These are phyloP conservation scores for Donacobius atricapilla DNA, from an alignment of 2,113 vertebrate species.

Conservation along the genomic window DNA sequence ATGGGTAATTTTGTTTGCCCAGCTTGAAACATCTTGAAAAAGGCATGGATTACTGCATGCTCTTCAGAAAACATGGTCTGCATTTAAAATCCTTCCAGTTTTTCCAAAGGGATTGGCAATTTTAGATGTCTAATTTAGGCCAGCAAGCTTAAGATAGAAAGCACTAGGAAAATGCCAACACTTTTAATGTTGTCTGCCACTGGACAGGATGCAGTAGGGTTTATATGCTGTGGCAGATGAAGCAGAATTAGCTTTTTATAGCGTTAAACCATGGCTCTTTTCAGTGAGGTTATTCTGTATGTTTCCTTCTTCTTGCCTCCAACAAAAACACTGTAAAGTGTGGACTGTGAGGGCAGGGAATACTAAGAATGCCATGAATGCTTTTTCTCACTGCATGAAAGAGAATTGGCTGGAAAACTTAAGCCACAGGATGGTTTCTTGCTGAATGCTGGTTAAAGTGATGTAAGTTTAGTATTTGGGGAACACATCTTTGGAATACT, in stretches of 20 bases:
- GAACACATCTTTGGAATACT: conserved; percentile 19
- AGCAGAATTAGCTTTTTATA: conserved; percentile 30
- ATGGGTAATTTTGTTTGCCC: background rate
- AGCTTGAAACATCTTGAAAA: background rate
- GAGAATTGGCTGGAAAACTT: conserved; percentile 24
- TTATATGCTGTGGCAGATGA: conserved; percentile 4
- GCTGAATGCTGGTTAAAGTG: background rate
- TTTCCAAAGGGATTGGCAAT: background rate
- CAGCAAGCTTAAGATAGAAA: background rate
- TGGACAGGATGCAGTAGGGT: background rate
- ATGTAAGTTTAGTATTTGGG: conserved; percentile 14
- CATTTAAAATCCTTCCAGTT: background rate
- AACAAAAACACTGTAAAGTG: conserved; percentile 46
- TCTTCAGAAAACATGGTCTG: background rate
- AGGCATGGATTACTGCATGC: background rate
- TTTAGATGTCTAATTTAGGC: background rate
- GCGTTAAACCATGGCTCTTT: conserved; percentile 32
- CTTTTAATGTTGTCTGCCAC: background rate
- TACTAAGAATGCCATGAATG: conserved; percentile 27
- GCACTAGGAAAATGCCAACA: background rate
- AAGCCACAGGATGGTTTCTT: background rate
- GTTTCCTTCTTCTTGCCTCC: conserved; percentile 17
- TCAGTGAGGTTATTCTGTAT: conserved; percentile 10
- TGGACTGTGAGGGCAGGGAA: conserved; percentile 10
- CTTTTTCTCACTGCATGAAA: conserved; percentile 21